Conservation (phyloP, 2,113 vertebrate genomes). For the Chaenocephalus aceratus region DNA sequence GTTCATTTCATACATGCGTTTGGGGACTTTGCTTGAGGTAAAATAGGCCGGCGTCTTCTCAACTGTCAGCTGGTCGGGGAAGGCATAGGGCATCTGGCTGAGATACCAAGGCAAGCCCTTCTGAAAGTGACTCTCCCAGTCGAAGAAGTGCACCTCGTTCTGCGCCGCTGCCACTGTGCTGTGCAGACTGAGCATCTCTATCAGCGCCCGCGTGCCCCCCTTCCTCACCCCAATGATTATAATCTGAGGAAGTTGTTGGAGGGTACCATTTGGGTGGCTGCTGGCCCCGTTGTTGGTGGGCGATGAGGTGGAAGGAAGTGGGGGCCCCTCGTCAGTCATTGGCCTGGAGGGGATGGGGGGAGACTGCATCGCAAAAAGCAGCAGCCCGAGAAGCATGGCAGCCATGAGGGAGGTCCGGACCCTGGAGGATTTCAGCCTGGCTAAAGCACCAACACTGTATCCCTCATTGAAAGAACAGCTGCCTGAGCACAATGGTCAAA, state of each 20-base stretch:
- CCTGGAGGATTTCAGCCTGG: constrained; percentile 85
- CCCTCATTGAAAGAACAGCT: constrained; percentile 79
- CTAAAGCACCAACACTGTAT: constrained; percentile 79
- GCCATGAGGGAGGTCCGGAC: constrained; percentile 90
- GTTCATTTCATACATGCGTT: constrained; percentile 90
- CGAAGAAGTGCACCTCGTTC: constrained; percentile 97
- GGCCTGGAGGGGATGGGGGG: constrained; percentile 86
- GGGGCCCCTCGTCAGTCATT: constrained; percentile 42
- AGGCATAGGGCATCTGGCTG: constrained; percentile 93
- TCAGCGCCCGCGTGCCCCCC: constrained; percentile 94
- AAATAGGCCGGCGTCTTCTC: constrained; percentile 99
- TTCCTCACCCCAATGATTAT: constrained; percentile 98
- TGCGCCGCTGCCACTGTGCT: constrained; percentile 90
- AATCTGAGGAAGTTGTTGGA: constrained; percentile 89
- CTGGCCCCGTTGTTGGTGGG: constrained; percentile 52
- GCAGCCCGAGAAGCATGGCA: constrained; percentile 87
- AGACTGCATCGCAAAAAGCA: constrained; percentile 88
- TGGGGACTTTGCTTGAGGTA: constrained; percentile 91
- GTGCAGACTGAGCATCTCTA: constrained; percentile 98
- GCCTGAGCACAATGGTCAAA: constrained; percentile 55
- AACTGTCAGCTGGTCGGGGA: constrained; percentile 90
- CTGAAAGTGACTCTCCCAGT: constrained; percentile 95
- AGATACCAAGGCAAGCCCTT: constrained; percentile 93
- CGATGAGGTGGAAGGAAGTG: constrained; percentile 46
- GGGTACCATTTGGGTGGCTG: constrained; percentile 85